phyloP scores from a whole-genome alignment of 2,888 invertebrate species.

The Bellardia pandia region DNA sequence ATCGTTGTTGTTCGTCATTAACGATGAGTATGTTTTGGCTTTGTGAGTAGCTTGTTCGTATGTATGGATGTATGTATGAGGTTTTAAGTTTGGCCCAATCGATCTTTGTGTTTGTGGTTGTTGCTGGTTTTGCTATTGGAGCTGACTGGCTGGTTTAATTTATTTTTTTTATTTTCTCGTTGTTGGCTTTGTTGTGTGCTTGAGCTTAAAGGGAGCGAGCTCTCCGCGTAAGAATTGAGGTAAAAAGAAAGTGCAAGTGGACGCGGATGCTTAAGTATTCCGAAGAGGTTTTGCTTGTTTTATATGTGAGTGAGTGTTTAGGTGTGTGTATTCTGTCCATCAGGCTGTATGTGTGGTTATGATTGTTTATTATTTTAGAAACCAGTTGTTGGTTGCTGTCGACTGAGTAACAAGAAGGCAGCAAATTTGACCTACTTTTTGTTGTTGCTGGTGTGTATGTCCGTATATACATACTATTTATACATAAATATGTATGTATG shows the following conservation, averaged over 20 bases:
- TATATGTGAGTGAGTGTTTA: conserved; percentile 30
- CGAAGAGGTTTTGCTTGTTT: conserved; percentile 75
- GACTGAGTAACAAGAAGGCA: conserved; percentile 67
- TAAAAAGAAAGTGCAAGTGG: conserved; percentile 83
- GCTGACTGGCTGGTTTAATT: conserved; percentile 31
- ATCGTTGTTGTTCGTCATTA: conserved; percentile 26
- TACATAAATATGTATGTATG: neutral
- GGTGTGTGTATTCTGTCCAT: conserved; percentile 26
- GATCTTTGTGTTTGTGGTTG: conserved; percentile 44
- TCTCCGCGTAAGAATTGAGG: conserved; percentile 74
- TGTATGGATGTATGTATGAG: conserved; percentile 10
- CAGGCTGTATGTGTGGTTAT: conserved; percentile 14
- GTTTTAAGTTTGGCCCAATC: conserved; percentile 47
- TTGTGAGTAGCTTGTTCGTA: conserved; percentile 10
- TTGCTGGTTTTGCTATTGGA: conserved; percentile 50
- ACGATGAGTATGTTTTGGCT: conserved; percentile 33
- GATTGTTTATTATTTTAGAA: conserved; percentile 71
- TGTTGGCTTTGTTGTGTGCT: conserved; percentile 26
- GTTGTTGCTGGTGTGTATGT: conserved; percentile 42
- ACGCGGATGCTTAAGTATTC: conserved; percentile 83
- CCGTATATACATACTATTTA: neutral
- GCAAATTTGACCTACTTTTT: conserved; percentile 70
- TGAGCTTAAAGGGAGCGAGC: conserved; percentile 54
- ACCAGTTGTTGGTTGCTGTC: conserved; percentile 68
- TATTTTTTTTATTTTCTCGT: conserved; percentile 13